Conservation (phyloP, 2,797 vertebrate genomes). For the Arrhamphus sclerolepis region DNA sequence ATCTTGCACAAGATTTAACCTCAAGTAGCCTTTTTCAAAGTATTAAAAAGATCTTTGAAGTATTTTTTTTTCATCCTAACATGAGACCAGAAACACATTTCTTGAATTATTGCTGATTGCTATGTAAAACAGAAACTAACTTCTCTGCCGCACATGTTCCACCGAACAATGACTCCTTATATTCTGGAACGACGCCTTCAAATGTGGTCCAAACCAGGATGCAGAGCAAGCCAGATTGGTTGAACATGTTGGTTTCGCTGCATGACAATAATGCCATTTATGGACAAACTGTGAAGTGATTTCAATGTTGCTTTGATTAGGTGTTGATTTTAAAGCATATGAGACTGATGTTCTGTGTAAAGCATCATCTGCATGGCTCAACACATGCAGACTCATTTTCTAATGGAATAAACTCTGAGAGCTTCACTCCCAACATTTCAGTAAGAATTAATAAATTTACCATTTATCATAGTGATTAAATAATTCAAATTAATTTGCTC, state of each 20-base stretch:
- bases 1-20: slow-evolving; percentile 60
- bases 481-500: not conserved
- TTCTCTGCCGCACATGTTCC: slow-evolving; percentile 56
- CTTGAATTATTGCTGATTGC: slow-evolving; percentile 65
- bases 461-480: not conserved
- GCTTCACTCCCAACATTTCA: slow-evolving; percentile 17
- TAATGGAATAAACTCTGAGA: slow-evolving; percentile 13
- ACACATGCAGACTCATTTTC: slow-evolving; percentile 14
- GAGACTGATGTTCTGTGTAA: slow-evolving; percentile 26
- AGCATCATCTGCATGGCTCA: slow-evolving; percentile 22
- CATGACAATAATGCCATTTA: slow-evolving; percentile 48
- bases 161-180: slow-evolving; percentile 74
- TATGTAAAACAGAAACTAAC: slow-evolving; percentile 73
- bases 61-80: slow-evolving; percentile 28
- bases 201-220: slow-evolving; percentile 39
- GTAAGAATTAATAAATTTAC: slow-evolving; percentile 8
- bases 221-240: slow-evolving; percentile 2
- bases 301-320: slow-evolving; percentile 44
- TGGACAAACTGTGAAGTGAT: slow-evolving; percentile 51
- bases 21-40: slow-evolving; percentile 25
- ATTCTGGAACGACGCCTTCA: slow-evolving; percentile 32
- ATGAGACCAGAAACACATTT: slow-evolving; percentile 67
- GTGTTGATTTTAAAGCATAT: slow-evolving; percentile 50
- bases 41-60: slow-evolving; percentile 46
- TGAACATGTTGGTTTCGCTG: slow-evolving; percentile 27